Conservation (phyloP, 2,113 vertebrate species). For the Eira barbara region DNA sequence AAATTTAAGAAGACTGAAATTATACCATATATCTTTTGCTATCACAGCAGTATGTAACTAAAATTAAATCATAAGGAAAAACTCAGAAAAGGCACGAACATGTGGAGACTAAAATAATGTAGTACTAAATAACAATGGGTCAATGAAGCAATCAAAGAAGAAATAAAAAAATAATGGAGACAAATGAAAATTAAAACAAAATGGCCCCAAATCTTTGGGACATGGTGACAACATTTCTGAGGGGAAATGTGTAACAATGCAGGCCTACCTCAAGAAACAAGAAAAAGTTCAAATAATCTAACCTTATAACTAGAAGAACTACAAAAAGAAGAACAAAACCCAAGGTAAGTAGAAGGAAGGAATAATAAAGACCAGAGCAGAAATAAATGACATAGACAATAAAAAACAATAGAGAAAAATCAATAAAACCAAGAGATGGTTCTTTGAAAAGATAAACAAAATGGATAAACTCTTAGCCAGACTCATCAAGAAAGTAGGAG, state of each 20-base stretch:
- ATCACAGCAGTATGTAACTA: neutral
- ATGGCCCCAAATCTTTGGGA: neutral
- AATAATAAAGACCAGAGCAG: neutral
- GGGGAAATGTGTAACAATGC: neutral
- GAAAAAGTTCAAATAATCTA: neutral
- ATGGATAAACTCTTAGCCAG: neutral
- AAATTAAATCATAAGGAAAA: neutral
- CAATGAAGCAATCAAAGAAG: neutral
- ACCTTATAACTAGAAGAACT: neutral
- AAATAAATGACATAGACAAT: neutral
- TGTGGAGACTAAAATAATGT: neutral
- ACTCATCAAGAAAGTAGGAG: neutral
- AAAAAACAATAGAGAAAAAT: neutral
- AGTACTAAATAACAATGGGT: neutral
- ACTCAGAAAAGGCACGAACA: neutral
- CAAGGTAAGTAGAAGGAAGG: neutral
- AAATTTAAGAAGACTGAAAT: neutral
- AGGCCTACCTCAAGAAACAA: neutral
- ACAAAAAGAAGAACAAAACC: neutral
- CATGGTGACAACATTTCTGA: neutral
- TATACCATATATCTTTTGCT: neutral
- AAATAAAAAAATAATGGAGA: neutral
- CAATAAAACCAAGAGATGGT: neutral
- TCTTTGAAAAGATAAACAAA: neutral
- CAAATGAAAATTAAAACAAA: neutral